A percentile compares a stretch with the other conserved stretches of the same genome.
phyloP scores from a whole-genome alignment of 1,140 invertebrate genomes.

The Diorhabda sublineata region DNA sequence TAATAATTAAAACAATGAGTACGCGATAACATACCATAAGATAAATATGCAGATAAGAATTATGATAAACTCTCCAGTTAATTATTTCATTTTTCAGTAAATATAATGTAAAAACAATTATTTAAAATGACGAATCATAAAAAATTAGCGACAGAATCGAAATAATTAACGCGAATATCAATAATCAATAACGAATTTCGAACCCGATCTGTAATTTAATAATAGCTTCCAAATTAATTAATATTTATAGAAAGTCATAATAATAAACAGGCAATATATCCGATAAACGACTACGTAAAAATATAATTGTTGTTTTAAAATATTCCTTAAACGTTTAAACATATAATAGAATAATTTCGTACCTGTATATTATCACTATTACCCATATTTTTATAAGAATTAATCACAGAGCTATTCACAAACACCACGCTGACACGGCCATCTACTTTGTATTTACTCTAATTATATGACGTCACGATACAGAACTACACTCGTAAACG shows the following conservation, averaged over 20 bases:
- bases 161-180: not conserved
- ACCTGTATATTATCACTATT: slow-evolving; percentile 48
- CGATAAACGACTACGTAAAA: slow-evolving; percentile 22
- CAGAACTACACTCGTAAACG: slow-evolving; percentile 46
- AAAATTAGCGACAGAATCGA: not conserved
- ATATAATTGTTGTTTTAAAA: slow-evolving; percentile 19
- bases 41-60: not conserved
- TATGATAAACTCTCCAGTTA: not conserved
- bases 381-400: slow-evolving; percentile 51
- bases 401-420: slow-evolving; percentile 47
- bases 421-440: slow-evolving; percentile 62
- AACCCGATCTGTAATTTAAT: slow-evolving; percentile 15
- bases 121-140: not conserved
- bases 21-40: not conserved
- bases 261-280: slow-evolving; percentile 30
- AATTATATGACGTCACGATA: slow-evolving; percentile 72
- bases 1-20: not conserved
- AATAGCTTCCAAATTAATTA: slow-evolving; percentile 21
- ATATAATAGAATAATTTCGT: slow-evolving; percentile 31
- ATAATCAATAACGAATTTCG: not conserved
- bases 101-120: not conserved
- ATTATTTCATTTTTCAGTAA: not conserved
- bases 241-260: slow-evolving; percentile 28
- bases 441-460: slow-evolving; percentile 74
- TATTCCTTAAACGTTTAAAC: slow-evolving; percentile 21